Evolutionary conservation across 2,113 vertebrate genomes (phyloP).

Genomic region (Python bivittatus): DNA sequence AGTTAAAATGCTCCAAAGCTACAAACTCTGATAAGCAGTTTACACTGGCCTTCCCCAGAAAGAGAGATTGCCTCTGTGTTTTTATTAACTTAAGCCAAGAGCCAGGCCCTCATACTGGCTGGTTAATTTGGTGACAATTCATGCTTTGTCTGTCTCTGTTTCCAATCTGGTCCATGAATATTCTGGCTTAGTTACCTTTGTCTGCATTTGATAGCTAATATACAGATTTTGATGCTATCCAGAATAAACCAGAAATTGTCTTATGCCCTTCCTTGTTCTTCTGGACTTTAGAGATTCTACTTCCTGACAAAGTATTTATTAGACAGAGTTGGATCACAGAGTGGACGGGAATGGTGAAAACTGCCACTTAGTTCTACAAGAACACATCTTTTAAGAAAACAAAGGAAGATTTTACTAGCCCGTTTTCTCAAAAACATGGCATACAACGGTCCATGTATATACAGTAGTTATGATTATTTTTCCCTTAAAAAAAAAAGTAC

Average conservation of each 20-base stretch:
- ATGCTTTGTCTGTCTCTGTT: too few relatives aligned
- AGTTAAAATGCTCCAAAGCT: slow-evolving; percentile 30
- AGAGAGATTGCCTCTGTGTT: not conserved
- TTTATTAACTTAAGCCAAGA: not conserved
- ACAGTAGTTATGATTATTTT: too few relatives aligned
- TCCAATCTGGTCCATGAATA: too few relatives aligned
- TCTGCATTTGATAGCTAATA: not conserved
- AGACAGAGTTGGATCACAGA: not conserved
- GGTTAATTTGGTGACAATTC: not conserved
- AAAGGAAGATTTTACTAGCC: too few relatives aligned
- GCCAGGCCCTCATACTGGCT: not conserved
- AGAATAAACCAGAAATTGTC: not conserved
- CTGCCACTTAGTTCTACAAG: too few relatives aligned
- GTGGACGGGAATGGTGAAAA: too few relatives aligned
- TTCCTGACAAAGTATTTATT: not conserved
- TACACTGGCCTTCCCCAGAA: not conserved
- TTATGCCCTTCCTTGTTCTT: not conserved
- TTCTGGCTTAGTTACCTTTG: not conserved
- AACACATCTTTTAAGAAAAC: too few relatives aligned
- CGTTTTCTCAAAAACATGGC: too few relatives aligned
- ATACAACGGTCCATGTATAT: too few relatives aligned
- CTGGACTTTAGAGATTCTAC: not conserved
- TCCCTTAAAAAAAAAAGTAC: too few relatives aligned
- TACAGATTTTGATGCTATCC: not conserved
- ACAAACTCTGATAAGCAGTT: slow-evolving; percentile 25